Evolutionary conservation across 2,888 invertebrate species (phyloP), one percentile per base, ranked within the genome.

Genomic region (Amphiduros pacificus): DNA sequence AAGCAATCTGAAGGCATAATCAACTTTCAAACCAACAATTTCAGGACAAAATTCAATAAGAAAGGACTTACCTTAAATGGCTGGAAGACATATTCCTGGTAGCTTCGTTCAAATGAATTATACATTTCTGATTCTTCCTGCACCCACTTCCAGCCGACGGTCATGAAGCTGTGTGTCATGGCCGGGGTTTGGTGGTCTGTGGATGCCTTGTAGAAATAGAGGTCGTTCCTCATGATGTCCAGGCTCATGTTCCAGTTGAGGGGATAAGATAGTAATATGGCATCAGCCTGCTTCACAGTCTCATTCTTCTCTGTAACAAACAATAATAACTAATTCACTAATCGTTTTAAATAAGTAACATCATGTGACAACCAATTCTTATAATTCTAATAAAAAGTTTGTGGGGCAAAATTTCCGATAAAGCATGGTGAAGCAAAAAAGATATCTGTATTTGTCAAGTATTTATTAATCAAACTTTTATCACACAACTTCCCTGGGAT

Each of bases 261-360:
- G 5, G 72, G 72, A 56, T 68, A 73, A 11, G 60, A 55, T 62
- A 72, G 32, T 63, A 72, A 59, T 4, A 72, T 64, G 11, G 69
- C 62, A 60, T 72, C 72, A 2, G 71, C 68, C 56, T 71, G 71
- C 48, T 68, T 73, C n/a, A 71, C 60, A 1, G 65, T 64, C 24
- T 49, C 55, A 55, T 69, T 60, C 20, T 26, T 60, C 2, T 53
- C 64, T 66, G 60, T 4, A 44, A 44, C 6, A 4, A 48, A n/a
- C 17, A 26, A 51, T n/a, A n/a, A n/a, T n/a, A n/a, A n/a, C n/a
- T n/a, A n/a, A n/a, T n/a, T n/a, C n/a, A n/a, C n/a, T n/a, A n/a
- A n/a, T n/a, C n/a, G n/a, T n/a, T n/a, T n/a, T n/a, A n/a, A n/a
- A n/a, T n/a, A n/a, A n/a, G n/a, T n/a, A n/a, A n/a, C n/a, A n/a